Evolutionary conservation across 2,797 vertebrate species (phyloP).

Genomic region (Sebastes jordani): DNA sequence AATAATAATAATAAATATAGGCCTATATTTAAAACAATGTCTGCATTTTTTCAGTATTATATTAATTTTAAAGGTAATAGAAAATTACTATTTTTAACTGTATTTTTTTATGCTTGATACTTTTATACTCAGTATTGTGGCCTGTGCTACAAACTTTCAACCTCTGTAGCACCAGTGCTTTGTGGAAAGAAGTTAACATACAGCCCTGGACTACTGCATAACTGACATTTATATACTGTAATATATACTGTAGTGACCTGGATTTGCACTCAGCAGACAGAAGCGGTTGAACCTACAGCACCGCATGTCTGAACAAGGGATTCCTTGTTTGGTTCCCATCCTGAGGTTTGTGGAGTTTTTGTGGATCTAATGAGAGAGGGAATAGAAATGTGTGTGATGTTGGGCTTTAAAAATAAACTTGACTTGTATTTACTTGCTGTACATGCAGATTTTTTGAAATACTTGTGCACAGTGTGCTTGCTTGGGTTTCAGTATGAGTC

Average conservation of each 20-base stretch:
- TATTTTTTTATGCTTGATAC: no score
- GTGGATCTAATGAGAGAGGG: not conserved
- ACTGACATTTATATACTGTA: not conserved
- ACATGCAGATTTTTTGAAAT: not conserved
- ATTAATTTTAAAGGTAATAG: no score
- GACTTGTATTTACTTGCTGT: not conserved
- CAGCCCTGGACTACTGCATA: no score
- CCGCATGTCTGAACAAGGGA: not conserved
- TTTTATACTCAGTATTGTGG: no score
- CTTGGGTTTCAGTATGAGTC: not conserved
- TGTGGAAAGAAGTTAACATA: no score
- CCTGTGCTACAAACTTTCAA: no score
- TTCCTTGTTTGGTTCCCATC: not conserved
- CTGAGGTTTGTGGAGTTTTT: not conserved
- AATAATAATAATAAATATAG: no score
- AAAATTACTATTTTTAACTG: no score
- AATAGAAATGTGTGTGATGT: not conserved
- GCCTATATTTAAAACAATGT: no score
- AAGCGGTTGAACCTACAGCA: not conserved
- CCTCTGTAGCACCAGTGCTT: no score
- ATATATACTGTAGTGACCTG: not conserved
- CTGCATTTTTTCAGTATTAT: no score
- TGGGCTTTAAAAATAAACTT: not conserved
- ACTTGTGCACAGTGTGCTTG: not conserved
- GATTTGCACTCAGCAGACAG: not conserved